Evolutionary conservation across 2,797 vertebrate genomes (phyloP).

Genomic region (Melanotaenia parkinsoni): DNA sequence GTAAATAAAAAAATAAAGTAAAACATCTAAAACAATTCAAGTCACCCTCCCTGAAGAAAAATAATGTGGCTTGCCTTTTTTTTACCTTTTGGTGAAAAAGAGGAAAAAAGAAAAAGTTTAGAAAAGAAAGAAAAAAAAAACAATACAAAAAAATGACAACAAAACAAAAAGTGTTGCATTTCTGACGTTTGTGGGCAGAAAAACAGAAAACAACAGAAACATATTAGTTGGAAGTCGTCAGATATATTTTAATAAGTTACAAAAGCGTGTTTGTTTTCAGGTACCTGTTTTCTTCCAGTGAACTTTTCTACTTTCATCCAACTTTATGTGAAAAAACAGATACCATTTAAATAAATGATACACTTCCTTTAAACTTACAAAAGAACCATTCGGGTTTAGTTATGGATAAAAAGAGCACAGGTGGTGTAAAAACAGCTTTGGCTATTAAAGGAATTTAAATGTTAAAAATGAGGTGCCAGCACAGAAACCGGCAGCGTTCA

Average conservation of each 20-base stretch:
- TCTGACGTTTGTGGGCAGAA: neutral
- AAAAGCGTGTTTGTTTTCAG: constrained; percentile 78
- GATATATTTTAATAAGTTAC: constrained; percentile 86
- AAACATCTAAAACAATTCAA: too few species aligned
- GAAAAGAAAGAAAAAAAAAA: too few species aligned
- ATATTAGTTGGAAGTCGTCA: constrained; percentile 44
- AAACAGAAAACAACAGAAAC: neutral
- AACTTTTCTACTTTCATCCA: constrained; percentile 69
- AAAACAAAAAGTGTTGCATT: too few species aligned
- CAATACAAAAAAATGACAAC: too few species aligned
- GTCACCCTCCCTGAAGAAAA: too few species aligned
- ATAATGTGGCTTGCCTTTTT: too few species aligned
- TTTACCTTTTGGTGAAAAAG: too few species aligned
- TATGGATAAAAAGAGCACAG: constrained; percentile 34
- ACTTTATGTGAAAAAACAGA: constrained; percentile 61
- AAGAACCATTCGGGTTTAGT: constrained; percentile 56
- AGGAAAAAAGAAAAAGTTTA: too few species aligned
- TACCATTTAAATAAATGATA: constrained; percentile 70
- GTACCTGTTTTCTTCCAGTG: constrained; percentile 78
- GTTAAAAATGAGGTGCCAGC: constrained; percentile 42
- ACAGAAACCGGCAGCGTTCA: constrained; percentile 38
- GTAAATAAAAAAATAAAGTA: too few species aligned
- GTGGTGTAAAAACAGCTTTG: constrained; percentile 60
- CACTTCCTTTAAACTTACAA: constrained; percentile 60
- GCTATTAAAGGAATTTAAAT: constrained; percentile 61